A percentile compares a stretch with the other conserved stretches of the same genome.
Conservation (phyloP, 2,797 vertebrate species). For the Pseudomugil gertrudae region DNA sequence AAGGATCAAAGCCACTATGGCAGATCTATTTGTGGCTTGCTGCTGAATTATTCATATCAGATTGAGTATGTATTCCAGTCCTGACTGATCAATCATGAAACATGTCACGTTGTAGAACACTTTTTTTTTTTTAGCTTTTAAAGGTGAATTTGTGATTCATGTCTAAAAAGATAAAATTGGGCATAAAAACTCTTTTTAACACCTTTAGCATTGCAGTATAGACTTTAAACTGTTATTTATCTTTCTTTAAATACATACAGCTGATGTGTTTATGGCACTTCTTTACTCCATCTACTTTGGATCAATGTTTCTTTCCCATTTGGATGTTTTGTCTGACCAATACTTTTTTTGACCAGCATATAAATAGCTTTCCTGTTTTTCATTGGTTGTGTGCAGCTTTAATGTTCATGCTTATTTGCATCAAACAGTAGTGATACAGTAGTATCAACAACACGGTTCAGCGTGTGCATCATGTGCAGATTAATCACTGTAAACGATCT, state of each 20-base stretch:
- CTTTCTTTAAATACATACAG: neutral
- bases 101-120: slow-evolving; percentile 12
- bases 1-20: slow-evolving; percentile 59
- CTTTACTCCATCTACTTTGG: neutral
- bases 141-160: slow-evolving; percentile 2
- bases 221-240: no score
- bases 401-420: no score
- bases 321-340: no score
- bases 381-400: no score
- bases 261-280: neutral
- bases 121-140: slow-evolving; percentile 6
- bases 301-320: neutral
- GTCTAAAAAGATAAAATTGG: neutral
- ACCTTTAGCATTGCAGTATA: neutral
- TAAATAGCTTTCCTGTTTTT: no score
- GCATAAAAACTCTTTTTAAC: neutral
- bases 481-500: no score
- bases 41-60: slow-evolving; percentile 66
- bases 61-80: slow-evolving; percentile 43
- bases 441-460: no score
- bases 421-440: no score
- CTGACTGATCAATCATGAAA: slow-evolving; percentile 43
- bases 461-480: no score
- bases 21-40: slow-evolving; percentile 64
- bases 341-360: no score